phyloP scores from a whole-genome alignment of 2,113 vertebrate genomes.

The Passer montanus region DNA sequence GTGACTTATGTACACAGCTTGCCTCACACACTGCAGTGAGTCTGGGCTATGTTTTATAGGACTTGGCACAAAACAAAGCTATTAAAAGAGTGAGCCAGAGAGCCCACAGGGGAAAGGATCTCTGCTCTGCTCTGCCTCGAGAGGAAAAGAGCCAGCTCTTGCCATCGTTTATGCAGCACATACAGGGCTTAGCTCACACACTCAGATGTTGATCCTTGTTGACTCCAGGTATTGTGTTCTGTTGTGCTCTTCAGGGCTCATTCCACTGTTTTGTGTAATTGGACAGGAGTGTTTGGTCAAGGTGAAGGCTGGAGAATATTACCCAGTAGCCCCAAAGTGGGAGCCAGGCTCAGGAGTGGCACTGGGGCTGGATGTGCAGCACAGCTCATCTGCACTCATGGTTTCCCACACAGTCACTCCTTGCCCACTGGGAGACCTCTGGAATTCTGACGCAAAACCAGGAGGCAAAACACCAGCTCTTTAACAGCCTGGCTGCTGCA shows the following conservation, averaged over 20 bases:
- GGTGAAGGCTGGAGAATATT: not conserved
- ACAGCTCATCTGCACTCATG: not conserved
- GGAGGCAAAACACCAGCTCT: not conserved
- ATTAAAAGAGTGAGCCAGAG: not conserved
- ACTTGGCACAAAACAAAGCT: not conserved
- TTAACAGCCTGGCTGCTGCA: not conserved
- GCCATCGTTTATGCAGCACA: fast-evolving
- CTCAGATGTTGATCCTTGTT: not conserved
- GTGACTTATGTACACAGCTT: not conserved
- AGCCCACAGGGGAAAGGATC: not conserved
- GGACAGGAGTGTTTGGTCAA: not conserved
- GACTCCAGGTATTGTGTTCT: not conserved
- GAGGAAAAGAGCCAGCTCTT: not conserved
- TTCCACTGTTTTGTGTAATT: not conserved
- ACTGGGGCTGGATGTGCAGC: not conserved
- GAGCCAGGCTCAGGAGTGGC: not conserved
- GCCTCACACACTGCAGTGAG: not conserved
- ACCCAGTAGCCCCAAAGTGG: not conserved
- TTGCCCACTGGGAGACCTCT: not conserved
- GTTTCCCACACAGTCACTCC: not conserved
- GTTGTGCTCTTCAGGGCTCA: not conserved
- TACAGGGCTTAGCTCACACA: not conserved
- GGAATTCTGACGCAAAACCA: not conserved
- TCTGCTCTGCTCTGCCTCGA: not conserved
- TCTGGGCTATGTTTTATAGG: not conserved